Conservation (phyloP, 2,113 vertebrate genomes). For the Climacteris rufus region DNA sequence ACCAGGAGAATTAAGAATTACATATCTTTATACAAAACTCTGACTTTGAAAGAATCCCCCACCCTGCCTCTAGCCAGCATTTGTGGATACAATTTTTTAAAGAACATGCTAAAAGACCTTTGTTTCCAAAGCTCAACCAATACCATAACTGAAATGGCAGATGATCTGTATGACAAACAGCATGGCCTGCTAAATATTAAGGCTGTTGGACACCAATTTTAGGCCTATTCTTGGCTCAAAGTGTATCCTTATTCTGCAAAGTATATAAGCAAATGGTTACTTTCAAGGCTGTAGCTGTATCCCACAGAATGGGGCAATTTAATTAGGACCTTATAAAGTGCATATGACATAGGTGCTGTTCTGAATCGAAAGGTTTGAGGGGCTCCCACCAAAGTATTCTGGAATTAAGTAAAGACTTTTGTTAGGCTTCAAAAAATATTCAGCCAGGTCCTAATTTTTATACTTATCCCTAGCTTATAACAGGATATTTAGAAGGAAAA, state of each 20-base stretch:
- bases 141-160: not conserved
- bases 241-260: not conserved
- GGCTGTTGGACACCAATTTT: not conserved
- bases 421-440: not conserved
- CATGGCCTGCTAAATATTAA: not conserved
- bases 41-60: not conserved
- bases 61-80: not conserved
- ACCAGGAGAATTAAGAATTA: not conserved
- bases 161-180: not conserved
- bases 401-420: not conserved
- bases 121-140: not conserved
- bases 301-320: not conserved
- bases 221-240: not conserved
- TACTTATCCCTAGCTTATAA: not conserved
- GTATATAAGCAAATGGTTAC: not conserved
- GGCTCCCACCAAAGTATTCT: not conserved
- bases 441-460: not conserved
- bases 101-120: not conserved
- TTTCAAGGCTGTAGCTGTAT: not conserved
- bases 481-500: not conserved
- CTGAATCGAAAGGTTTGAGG: not conserved
- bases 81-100: not conserved
- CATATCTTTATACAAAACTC: not conserved
- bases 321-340: not conserved
- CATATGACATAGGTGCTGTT: conserved; percentile 4